A percentile compares a stretch with the other conserved stretches of the same genome.
Evolutionary conservation across 1,140 invertebrate genomes (phyloP).

Genomic region (Chionoecetes opilio): DNA sequence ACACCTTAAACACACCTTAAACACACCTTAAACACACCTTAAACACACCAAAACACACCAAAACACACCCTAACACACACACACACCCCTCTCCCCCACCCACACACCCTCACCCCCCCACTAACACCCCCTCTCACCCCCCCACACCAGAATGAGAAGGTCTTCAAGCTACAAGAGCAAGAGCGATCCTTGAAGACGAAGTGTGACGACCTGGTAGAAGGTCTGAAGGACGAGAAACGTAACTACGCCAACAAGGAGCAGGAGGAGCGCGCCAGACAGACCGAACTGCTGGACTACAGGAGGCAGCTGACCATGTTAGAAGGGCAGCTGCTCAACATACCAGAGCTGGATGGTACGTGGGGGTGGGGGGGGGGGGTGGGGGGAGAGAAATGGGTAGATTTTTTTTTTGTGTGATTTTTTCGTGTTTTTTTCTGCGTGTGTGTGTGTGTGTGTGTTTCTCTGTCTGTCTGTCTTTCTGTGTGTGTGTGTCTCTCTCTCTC

Average conservation of each 20-base stretch:
- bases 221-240: neutral
- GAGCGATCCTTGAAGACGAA: constrained; percentile 82
- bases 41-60: too few relatives aligned
- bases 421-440: too few relatives aligned
- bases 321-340: constrained; percentile 44
- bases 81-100: too few relatives aligned
- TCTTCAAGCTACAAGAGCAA: too few relatives aligned
- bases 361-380: neutral
- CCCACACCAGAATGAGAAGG: neutral
- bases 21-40: too few relatives aligned
- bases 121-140: neutral
- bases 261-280: constrained; percentile 31
- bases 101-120: neutral
- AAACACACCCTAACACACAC: too few relatives aligned
- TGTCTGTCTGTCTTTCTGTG: too few relatives aligned
- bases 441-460: too few relatives aligned
- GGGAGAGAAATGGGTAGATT: too few relatives aligned
- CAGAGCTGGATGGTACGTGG: constrained; percentile 39
- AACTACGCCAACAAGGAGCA: neutral
- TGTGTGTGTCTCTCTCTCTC: too few relatives aligned
- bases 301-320: constrained; percentile 21
- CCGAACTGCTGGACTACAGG: neutral
- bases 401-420: too few relatives aligned
- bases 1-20: too few relatives aligned
- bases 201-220: constrained; percentile 11